phyloP scores from a whole-genome alignment of 2,888 invertebrate genomes.

The Zele albiditarsus region DNA sequence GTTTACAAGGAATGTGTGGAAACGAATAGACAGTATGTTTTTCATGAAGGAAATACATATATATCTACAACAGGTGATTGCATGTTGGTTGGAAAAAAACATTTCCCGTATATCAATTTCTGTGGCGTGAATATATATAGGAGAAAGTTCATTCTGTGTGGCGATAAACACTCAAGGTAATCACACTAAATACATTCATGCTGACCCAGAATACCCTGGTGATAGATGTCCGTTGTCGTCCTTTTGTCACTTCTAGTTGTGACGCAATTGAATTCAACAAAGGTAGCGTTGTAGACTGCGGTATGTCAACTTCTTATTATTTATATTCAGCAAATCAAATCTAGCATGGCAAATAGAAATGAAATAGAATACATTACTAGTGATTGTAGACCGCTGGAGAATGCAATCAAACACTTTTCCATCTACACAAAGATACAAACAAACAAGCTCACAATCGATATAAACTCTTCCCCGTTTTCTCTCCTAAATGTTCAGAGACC shows the following conservation, averaged over 20 bases:
- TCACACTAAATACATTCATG: conserved; percentile 12
- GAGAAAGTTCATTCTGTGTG: conserved; percentile 19
- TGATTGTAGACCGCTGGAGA: neutral
- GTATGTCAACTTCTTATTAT: conserved; percentile 7
- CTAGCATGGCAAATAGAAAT: neutral
- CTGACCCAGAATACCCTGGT: neutral
- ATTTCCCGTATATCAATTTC: conserved; percentile 15
- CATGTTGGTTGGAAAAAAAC: too few species aligned
- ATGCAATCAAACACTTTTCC: conserved; percentile 1
- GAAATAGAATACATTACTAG: neutral
- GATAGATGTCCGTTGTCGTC: neutral
- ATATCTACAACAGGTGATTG: too few species aligned
- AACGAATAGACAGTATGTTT: too few species aligned
- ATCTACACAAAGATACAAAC: neutral
- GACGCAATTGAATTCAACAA: conserved; percentile 14
- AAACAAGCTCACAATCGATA: conserved; percentile 4
- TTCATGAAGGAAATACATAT: too few species aligned
- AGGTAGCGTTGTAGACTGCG: neutral
- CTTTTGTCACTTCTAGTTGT: conserved; percentile 9
- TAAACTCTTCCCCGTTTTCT: neutral
- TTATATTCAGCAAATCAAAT: conserved; percentile 5
- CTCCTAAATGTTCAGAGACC: conserved; percentile 1
- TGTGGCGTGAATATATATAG: neutral
- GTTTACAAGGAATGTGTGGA: too few species aligned
- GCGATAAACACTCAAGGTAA: neutral